phyloP scores from a whole-genome alignment of 2,797 vertebrate species.

The Carapus acus region DNA sequence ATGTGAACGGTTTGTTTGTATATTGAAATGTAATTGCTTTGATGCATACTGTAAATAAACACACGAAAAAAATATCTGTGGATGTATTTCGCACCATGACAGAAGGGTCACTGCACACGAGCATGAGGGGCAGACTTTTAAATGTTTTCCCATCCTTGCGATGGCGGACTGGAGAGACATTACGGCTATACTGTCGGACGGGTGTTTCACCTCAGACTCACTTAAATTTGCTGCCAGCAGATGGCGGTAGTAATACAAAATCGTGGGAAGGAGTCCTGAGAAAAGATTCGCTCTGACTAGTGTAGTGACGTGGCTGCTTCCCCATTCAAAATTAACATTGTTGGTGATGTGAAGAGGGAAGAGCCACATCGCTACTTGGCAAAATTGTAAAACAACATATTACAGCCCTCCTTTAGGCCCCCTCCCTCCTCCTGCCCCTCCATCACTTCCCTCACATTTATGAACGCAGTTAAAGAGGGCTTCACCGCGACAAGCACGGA shows the following conservation, averaged over 20 bases:
- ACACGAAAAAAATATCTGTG: slow-evolving; percentile 33
- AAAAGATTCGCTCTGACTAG: neutral
- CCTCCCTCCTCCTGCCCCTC: neutral
- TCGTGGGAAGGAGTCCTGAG: slow-evolving; percentile 1
- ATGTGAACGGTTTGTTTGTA: slow-evolving; percentile 57
- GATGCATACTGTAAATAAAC: slow-evolving; percentile 68
- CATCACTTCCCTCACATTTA: slow-evolving; percentile 16
- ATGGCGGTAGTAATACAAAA: slow-evolving; percentile 46
- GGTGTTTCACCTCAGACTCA: too few relatives aligned
- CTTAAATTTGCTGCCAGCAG: slow-evolving; percentile 54
- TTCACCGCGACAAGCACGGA: slow-evolving; percentile 36
- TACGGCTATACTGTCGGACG: too few relatives aligned
- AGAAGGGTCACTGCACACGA: too few relatives aligned
- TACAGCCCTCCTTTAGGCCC: too few relatives aligned
- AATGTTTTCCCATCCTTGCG: too few relatives aligned
- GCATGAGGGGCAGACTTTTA: too few relatives aligned
- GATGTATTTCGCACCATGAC: neutral
- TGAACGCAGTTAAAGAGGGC: slow-evolving; percentile 26
- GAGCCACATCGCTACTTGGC: too few relatives aligned
- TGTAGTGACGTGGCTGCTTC: slow-evolving; percentile 22
- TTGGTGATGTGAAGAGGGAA: too few relatives aligned
- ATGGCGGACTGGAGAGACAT: too few relatives aligned
- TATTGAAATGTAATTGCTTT: slow-evolving; percentile 49
- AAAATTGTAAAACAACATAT: neutral
- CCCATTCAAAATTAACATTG: slow-evolving; percentile 3